Evolutionary conservation across 2,888 invertebrate species (phyloP).

Genomic region (Pegoplata infirma): DNA sequence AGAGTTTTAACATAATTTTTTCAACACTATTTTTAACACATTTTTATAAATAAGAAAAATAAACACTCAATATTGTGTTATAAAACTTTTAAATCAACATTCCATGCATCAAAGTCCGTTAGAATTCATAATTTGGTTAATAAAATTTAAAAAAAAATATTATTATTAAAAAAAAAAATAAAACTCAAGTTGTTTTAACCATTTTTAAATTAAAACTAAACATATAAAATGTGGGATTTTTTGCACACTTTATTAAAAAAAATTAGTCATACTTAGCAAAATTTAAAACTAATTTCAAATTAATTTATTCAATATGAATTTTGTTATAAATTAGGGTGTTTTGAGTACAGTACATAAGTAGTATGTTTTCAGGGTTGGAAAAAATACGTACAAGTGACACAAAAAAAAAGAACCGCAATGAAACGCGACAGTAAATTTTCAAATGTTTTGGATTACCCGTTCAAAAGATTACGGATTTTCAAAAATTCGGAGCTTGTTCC

Average conservation of each 20-base stretch:
- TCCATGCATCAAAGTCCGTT: not conserved
- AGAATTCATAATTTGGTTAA: slow-evolving; percentile 1
- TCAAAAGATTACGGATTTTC: no score
- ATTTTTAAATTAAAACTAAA: not conserved
- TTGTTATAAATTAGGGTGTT: no score
- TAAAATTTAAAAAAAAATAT: not conserved
- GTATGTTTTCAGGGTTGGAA: no score
- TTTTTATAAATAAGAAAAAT: not conserved
- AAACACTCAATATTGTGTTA: not conserved
- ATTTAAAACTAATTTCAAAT: no score
- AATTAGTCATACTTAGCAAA: not conserved
- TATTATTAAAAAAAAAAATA: not conserved
- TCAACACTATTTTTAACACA: not conserved
- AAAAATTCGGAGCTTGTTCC: no score
- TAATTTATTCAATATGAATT: no score
- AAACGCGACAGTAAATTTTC: no score
- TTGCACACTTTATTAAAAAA: not conserved
- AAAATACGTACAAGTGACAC: no score
- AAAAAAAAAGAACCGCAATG: no score
- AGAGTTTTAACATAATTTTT: not conserved
- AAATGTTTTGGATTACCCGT: no score
- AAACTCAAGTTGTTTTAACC: not conserved
- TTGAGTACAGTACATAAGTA: no score
- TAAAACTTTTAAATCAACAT: not conserved
- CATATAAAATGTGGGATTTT: slow-evolving; percentile 8